Percentiles rank a stretch among this genome's conserved stretches.
These are phyloP conservation scores for Cepaea hortensis DNA, from an alignment of 2,888 invertebrate species.

Conservation along the genomic window DNA sequence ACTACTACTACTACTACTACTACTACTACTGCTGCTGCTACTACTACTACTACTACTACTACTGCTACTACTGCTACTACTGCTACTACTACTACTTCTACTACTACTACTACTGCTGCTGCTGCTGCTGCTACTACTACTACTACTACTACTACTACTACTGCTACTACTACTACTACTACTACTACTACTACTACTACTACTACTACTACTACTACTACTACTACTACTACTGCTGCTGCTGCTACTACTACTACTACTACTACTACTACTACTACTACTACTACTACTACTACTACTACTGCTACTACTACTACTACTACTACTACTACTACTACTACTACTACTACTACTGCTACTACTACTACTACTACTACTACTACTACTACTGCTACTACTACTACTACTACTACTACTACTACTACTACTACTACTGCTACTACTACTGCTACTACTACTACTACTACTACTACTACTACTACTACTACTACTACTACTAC, in stretches of 20 bases:
- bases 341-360: slow-evolving; percentile 38
- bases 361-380: slow-evolving; percentile 22
- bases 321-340: slow-evolving; percentile 14
- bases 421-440: slow-evolving; percentile 24
- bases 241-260: slow-evolving; percentile 10
- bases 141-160: slow-evolving; percentile 24
- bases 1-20: slow-evolving; percentile 29
- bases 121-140: background rate
- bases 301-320: slow-evolving; percentile 14
- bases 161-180: slow-evolving; percentile 5
- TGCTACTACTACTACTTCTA: slow-evolving; percentile 13
- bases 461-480: slow-evolving; percentile 15
- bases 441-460: slow-evolving; percentile 36
- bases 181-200: background rate
- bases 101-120: slow-evolving; percentile 2
- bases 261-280: background rate
- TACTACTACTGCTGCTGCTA: slow-evolving; percentile 22
- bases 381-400: slow-evolving; percentile 13
- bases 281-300: slow-evolving; percentile 25
- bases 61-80: background rate
- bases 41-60: slow-evolving; percentile 1
- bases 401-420: slow-evolving; percentile 21
- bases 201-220: slow-evolving; percentile 29
- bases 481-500: background rate
- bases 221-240: slow-evolving; percentile 32